phyloP scores from a whole-genome alignment of 2,113 vertebrate genomes.

The Crypturellus undulatus region DNA sequence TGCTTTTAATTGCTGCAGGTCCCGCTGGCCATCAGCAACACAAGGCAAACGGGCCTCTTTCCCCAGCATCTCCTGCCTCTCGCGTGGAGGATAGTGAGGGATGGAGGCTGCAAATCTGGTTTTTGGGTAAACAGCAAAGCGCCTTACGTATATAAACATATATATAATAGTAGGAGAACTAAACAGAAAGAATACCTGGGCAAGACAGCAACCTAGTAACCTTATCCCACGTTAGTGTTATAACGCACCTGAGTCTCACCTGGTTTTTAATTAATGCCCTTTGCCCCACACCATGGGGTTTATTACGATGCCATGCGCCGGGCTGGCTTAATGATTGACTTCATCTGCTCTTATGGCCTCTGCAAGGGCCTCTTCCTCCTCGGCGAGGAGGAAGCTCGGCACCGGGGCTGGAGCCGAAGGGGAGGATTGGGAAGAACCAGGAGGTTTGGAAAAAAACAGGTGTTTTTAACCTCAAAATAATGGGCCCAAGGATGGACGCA shows the following conservation, averaged over 20 bases:
- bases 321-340: conserved; percentile 56
- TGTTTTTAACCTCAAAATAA: not conserved
- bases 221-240: no score
- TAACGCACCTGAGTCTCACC: rapidly evolving
- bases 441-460: not conserved
- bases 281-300: not conserved
- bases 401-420: not conserved
- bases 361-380: not conserved
- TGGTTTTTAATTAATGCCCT: not conserved
- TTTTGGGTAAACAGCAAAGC: not conserved
- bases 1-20: not conserved
- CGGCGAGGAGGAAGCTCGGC: no score
- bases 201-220: not conserved
- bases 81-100: not conserved
- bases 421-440: not conserved
- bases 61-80: no score
- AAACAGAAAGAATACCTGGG: rapidly evolving
- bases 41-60: not conserved
- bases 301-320: not conserved
- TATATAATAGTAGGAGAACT: rapidly evolving
- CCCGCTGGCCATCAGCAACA: rapidly evolving
- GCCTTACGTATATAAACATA: not conserved
- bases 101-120: not conserved
- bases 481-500: not conserved
- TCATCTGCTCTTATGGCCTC: not conserved